phyloP scores from a whole-genome alignment of 2,888 invertebrate genomes.

The Rhagium mordax region DNA sequence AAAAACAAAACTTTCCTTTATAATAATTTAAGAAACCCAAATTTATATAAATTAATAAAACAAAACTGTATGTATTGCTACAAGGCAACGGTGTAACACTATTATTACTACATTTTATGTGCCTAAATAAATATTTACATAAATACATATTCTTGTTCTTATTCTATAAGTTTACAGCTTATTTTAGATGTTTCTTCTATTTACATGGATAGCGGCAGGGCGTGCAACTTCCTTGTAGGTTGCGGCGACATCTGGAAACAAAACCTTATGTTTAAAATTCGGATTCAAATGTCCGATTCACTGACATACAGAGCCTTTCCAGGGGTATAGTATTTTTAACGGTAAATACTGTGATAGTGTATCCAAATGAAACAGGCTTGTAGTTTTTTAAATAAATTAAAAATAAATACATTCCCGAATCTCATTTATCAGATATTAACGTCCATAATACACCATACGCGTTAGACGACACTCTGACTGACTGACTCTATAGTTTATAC shows the following conservation, averaged over 20 bases:
- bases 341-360: too few species aligned
- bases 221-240: slow-evolving; percentile 61
- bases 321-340: too few species aligned
- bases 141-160: slow-evolving; percentile 33
- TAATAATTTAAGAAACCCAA: slow-evolving; percentile 36
- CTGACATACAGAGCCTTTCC: too few species aligned
- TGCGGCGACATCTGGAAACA: slow-evolving; percentile 65
- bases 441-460: too few species aligned
- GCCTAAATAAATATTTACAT: slow-evolving; percentile 43
- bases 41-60: slow-evolving; percentile 32
- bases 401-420: too few species aligned
- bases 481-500: too few species aligned
- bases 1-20: slow-evolving; percentile 34
- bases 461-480: too few species aligned
- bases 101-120: slow-evolving; percentile 27
- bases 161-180: slow-evolving; percentile 12
- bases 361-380: too few species aligned
- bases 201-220: slow-evolving; percentile 58
- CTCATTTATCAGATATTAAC: too few species aligned
- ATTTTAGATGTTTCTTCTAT: not conserved
- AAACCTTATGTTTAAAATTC: not conserved
- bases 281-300: too few species aligned
- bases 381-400: too few species aligned
- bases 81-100: slow-evolving; percentile 37
- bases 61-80: slow-evolving; percentile 31